Evolutionary conservation across 2,113 vertebrate species (phyloP).

Genomic region (Numida meleagris): DNA sequence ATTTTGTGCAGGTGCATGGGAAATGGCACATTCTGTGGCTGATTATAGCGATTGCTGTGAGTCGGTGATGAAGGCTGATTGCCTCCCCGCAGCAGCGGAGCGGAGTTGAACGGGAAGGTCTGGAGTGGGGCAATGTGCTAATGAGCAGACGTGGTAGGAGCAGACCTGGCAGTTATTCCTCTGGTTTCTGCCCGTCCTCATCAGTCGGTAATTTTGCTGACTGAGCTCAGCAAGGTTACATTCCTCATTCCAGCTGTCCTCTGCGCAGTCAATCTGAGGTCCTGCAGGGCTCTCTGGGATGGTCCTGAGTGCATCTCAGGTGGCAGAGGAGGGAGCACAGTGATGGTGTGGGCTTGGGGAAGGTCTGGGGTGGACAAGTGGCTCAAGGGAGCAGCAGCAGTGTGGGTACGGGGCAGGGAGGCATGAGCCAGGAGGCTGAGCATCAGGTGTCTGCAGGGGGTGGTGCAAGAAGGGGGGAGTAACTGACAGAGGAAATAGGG

Average conservation of each 20-base stretch:
- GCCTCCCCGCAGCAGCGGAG: not conserved
- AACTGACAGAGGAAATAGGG: not conserved
- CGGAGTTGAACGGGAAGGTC: fast-evolving
- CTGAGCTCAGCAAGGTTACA: not conserved
- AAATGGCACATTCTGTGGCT: not conserved
- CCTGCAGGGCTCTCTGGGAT: fast-evolving
- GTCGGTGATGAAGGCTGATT: not conserved
- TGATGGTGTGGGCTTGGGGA: too few relatives aligned
- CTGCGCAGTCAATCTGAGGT: not conserved
- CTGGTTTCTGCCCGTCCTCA: not conserved
- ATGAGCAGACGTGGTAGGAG: not conserved
- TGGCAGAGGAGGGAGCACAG: not conserved
- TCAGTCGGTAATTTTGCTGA: fast-evolving
- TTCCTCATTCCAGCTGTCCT: not conserved
- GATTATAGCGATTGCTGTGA: not conserved
- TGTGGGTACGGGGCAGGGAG: not conserved
- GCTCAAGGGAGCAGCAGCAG: not conserved
- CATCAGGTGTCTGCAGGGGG: not conserved
- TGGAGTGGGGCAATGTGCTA: fast-evolving
- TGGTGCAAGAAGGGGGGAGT: not conserved
- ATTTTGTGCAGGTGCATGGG: not conserved
- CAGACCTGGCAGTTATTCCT: not conserved
- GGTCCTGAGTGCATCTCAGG: fast-evolving
- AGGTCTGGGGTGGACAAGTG: not conserved
- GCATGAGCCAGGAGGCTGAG: not conserved